These are phyloP conservation scores for Tetraneura akinire DNA, from an alignment of 1,140 invertebrate genomes.

Conservation along the genomic window DNA sequence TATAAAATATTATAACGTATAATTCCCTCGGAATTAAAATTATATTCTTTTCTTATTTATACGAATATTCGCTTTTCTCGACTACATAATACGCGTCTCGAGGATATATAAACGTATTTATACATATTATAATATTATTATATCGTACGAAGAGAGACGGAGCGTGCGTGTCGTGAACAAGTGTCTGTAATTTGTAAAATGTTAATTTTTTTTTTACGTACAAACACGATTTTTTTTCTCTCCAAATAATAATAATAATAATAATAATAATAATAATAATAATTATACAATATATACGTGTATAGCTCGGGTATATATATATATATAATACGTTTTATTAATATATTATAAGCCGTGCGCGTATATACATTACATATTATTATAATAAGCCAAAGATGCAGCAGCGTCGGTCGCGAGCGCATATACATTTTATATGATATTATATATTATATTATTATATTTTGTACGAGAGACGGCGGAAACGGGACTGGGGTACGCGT, in stretches of 20 bases:
- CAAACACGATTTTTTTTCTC: slow-evolving; percentile 29
- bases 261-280: background rate
- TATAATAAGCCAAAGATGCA: background rate
- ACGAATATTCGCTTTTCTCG: background rate
- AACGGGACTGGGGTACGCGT: too few species aligned
- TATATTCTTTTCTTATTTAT: background rate
- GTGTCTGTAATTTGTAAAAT: slow-evolving; percentile 46
- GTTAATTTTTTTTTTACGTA: slow-evolving; percentile 14
- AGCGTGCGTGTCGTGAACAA: slow-evolving; percentile 29
- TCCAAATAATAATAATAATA: slow-evolving; percentile 17
- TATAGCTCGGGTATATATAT: too few species aligned
- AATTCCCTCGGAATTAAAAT: background rate
- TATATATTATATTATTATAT: background rate
- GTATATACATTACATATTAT: background rate
- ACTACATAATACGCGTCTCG: background rate
- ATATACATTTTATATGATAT: background rate
- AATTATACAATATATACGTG: background rate
- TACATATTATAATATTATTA: background rate
- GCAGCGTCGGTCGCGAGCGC: background rate
- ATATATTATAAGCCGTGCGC: too few species aligned
- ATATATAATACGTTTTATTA: too few species aligned
- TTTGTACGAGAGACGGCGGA: background rate
- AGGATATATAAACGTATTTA: too few species aligned
- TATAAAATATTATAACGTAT: background rate
- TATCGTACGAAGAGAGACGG: background rate